Base-by-base conservation (phyloP, 2,888 invertebrate species). In the Spilosoma lubricipeda region DNA sequence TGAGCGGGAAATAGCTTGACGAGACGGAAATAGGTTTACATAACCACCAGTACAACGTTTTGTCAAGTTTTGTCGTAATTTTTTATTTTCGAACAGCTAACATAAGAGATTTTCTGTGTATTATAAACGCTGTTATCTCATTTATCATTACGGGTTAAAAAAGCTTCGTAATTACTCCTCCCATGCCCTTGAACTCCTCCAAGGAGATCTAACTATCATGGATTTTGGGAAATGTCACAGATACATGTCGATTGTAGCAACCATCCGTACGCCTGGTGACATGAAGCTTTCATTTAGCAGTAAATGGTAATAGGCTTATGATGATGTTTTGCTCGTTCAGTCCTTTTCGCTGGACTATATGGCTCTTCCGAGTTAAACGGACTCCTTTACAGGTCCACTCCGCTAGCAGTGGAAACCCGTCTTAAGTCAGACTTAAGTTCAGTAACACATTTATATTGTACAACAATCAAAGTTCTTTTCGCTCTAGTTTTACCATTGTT, bases 401-500 rank as follows among this genome's bases (percentile, higher is more conserved):
- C 52, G 52, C 23, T 56, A 11, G 52, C 52, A 7, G 3, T n/a
- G n/a, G n/a, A 0, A 23, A 56, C 52, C 23, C 7, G 11, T 7
- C 23, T 52, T 23, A 52, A 20, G 52, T 36, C 56, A 7, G n/a
- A 56, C 36, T n/a, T 59, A n/a, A 39, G 36, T 65, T 36, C 59
- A 59, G 56, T n/a, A 27, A 63, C 39, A 56, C 69, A 69, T 56
- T 39, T 59, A 70, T 63, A 45, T 63, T 63, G 63, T 27, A 63
- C 59, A 42, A 63, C 42, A 70, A 70, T 45, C 70, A 63, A 70
- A 45, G 63, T 63, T 70, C 63, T 70, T 42, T 20, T 30, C 42
- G 70, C 42, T 45, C 70, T 30, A 70, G 45, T 63, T 70, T 45
- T 33, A 45, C 59, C 30, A 63, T 70, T 70, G 48, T 68, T 68